phyloP scores from a whole-genome alignment of 2,888 invertebrate genomes.

The Tachystola acroxantha region DNA sequence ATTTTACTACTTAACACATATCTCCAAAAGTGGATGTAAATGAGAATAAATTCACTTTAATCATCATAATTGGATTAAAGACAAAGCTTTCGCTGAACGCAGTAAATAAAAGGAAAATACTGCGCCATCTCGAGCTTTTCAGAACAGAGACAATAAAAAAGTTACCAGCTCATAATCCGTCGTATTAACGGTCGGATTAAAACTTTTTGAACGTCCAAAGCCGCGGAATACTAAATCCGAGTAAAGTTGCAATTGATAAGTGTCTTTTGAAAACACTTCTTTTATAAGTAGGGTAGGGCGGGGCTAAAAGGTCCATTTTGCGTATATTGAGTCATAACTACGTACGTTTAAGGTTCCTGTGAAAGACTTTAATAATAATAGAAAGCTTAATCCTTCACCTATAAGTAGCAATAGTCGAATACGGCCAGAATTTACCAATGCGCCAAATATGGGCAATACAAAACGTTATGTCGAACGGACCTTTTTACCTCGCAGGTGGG shows the following conservation, averaged over 20 bases:
- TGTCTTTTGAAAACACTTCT: neutral
- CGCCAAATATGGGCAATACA: too few species aligned
- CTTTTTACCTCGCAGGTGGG: too few species aligned
- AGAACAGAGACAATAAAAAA: slow-evolving; percentile 26
- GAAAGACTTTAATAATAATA: too few species aligned
- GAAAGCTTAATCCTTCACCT: too few species aligned
- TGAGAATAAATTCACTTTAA: too few species aligned
- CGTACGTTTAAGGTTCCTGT: too few species aligned
- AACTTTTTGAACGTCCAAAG: slow-evolving; percentile 31
- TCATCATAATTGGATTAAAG: neutral
- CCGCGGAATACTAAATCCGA: slow-evolving; percentile 23
- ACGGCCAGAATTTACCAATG: too few species aligned
- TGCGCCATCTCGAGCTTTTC: slow-evolving; percentile 24
- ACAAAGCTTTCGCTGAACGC: neutral
- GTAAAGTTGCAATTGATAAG: slow-evolving; percentile 1
- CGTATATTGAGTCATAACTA: too few species aligned
- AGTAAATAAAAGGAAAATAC: neutral
- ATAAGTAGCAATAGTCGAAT: too few species aligned
- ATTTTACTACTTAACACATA: too few species aligned
- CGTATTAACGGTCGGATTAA: slow-evolving; percentile 37
- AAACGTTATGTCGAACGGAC: too few species aligned
- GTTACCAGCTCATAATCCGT: slow-evolving; percentile 31
- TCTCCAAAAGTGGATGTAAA: too few species aligned
- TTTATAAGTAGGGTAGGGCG: neutral
- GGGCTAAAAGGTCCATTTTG: neutral